A percentile compares a stretch with the other conserved stretches of the same genome.
These are phyloP conservation scores for Mactromeris polynyma DNA, from an alignment of 2,888 invertebrate species.

Conservation along the genomic window DNA sequence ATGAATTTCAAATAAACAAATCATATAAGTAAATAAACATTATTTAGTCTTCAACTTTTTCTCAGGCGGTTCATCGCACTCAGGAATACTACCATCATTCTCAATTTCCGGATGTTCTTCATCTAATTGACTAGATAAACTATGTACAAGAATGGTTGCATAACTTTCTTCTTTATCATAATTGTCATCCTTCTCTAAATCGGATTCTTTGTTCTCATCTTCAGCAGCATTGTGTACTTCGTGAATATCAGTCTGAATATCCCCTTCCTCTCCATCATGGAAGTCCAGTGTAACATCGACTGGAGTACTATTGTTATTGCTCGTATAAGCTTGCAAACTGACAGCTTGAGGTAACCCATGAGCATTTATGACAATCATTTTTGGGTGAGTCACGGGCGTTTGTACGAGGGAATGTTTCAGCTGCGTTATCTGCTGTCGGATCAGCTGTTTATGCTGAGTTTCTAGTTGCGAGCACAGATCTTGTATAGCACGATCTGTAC, in stretches of 20 bases:
- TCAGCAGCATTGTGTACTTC: not conserved
- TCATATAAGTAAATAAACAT: too few relatives aligned
- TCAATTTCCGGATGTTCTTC: constrained; percentile 51
- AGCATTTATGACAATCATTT: constrained; percentile 51
- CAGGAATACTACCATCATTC: constrained; percentile 47
- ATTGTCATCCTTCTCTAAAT: constrained; percentile 27
- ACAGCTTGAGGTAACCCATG: constrained; percentile 23
- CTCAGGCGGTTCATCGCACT: constrained; percentile 37
- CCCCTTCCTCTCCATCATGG: not conserved
- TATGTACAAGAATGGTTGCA: constrained; percentile 25
- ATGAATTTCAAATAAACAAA: too few relatives aligned
- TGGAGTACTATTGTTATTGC: constrained; percentile 7
- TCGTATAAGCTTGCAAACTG: constrained; percentile 39
- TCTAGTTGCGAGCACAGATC: constrained; percentile 72
- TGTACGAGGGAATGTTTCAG: constrained; percentile 68
- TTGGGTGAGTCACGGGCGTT: constrained; percentile 24
- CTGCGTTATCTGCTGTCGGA: constrained; percentile 74
- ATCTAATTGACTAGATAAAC: constrained; percentile 33
- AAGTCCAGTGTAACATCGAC: constrained; percentile 5
- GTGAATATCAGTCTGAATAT: not conserved
- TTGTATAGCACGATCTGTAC: constrained; percentile 72
- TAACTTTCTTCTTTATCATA: constrained; percentile 26
- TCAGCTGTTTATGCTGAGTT: constrained; percentile 75
- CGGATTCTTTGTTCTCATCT: constrained; percentile 4
- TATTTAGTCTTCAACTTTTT: constrained; percentile 52